Evolutionary conservation across 2,888 invertebrate genomes (phyloP), one percentile per base, ranked within the genome.

Genomic region (Tipula lateralis): DNA sequence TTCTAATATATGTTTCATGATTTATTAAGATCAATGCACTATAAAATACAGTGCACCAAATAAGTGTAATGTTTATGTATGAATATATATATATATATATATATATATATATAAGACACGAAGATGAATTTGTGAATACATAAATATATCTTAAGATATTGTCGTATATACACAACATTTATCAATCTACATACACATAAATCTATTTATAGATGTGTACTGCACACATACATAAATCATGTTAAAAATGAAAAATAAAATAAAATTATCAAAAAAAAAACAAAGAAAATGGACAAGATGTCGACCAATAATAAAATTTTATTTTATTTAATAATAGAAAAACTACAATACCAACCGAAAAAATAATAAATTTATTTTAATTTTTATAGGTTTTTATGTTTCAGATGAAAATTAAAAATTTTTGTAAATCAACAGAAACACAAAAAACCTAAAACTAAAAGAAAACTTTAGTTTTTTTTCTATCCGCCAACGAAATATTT

Each of bases 401-500:
- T 66, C 24, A 66, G 66, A 66, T 66, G 66, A 66, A 66, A 66
- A 24, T 66, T 9, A 66, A 66, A 66, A 44, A 44, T 66, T 66
- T 39, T 66, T 66, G 7, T 19, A 66, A 44, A 44, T 66, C 24
- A 66, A 66, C 24, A 66, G 19, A 66, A 66, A 66, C 7, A 66
- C 9, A 66, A 24, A 24, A 66, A 66, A 9, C 66, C 66, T 66
- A 24, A 24, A 66, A 19, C 24, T 24, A 66, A 66, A 66, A 24
- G 9, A 66, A 66, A 24, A 19, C 0, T 24, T n/a, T n/a, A n/a
- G n/a, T n/a, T n/a, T n/a, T 66, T 24, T n/a, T 44, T 50, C 12
- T 66, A 66, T 66, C 66, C 66, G 66, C 66, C 66, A 66, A 66
- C 66, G 24, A 66, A 66, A 66, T 66, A 24, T 66, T 66, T 66